Evolutionary conservation across 2,888 invertebrate genomes (phyloP).

Genomic region (Acanthosepion pharaonis): DNA sequence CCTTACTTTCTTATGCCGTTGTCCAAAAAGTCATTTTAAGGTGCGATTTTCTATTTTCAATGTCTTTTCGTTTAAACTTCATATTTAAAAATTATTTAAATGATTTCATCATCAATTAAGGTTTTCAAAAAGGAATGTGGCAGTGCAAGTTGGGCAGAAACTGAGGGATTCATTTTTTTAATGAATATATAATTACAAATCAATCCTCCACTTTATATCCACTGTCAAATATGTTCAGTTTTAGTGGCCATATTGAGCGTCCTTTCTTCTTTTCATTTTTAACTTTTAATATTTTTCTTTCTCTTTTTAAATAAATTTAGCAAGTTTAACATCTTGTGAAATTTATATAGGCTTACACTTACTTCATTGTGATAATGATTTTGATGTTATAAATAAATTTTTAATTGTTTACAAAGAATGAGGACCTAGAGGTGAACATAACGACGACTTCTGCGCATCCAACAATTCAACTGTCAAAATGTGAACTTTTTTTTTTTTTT

Average conservation of each 20-base stretch:
- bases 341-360: not conserved
- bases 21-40: too few species aligned
- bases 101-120: not conserved
- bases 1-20: too few species aligned
- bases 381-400: not conserved
- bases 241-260: conserved; percentile 11
- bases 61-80: not conserved
- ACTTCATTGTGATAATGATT: not conserved
- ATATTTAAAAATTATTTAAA: not conserved
- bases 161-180: not conserved
- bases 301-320: not conserved
- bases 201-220: not conserved
- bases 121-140: not conserved
- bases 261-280: not conserved
- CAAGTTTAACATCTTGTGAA: not conserved
- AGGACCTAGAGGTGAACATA: not conserved
- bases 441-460: not conserved
- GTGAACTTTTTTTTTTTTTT: not conserved
- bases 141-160: not conserved
- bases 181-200: not conserved
- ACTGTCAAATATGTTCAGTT: not conserved
- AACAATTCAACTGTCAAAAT: not conserved
- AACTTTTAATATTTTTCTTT: not conserved
- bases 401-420: not conserved
- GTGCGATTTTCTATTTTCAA: too few species aligned